Percentiles rank a stretch among this genome's conserved stretches.
Evolutionary conservation across 2,797 vertebrate genomes (phyloP).

Genomic region (Thalassophryne amazonica): DNA sequence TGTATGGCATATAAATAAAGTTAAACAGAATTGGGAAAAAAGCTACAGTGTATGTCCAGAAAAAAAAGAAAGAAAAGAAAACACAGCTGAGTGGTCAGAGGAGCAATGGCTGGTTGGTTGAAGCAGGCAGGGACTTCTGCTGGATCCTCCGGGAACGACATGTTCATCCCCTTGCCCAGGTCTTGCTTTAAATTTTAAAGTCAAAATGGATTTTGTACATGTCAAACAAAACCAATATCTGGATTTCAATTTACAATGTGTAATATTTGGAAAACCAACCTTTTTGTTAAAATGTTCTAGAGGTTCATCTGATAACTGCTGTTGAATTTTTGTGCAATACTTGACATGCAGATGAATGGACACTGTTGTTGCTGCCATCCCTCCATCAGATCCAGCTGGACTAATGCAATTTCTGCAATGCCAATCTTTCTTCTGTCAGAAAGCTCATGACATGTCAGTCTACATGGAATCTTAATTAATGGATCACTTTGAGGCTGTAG

Average conservation of each 20-base stretch:
- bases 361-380: slow-evolving; percentile 57
- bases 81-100: slow-evolving; percentile 63
- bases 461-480: slow-evolving; percentile 66
- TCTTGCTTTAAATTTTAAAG: slow-evolving; percentile 42
- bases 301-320: no score
- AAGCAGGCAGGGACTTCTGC: slow-evolving; percentile 47
- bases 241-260: slow-evolving; percentile 22
- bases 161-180: slow-evolving; percentile 34
- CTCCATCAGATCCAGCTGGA: slow-evolving; percentile 63
- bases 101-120: slow-evolving; percentile 56
- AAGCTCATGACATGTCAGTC: slow-evolving; percentile 66
- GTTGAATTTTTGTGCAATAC: no score
- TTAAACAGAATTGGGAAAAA: slow-evolving; percentile 82
- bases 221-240: slow-evolving; percentile 46
- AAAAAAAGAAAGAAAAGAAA: no score
- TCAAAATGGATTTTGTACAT: slow-evolving; percentile 55
- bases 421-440: slow-evolving; percentile 70
- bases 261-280: slow-evolving; percentile 30
- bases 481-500: slow-evolving; percentile 51
- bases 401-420: slow-evolving; percentile 69
- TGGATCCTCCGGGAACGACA: slow-evolving; percentile 29
- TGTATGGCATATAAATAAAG: slow-evolving; percentile 74
- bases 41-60: slow-evolving; percentile 83
- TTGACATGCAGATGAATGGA: slow-evolving; percentile 62
- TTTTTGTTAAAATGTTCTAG: slow-evolving; percentile 34